Base-by-base conservation (phyloP, 2,888 invertebrate genomes). In the Adineta ricciae region DNA sequence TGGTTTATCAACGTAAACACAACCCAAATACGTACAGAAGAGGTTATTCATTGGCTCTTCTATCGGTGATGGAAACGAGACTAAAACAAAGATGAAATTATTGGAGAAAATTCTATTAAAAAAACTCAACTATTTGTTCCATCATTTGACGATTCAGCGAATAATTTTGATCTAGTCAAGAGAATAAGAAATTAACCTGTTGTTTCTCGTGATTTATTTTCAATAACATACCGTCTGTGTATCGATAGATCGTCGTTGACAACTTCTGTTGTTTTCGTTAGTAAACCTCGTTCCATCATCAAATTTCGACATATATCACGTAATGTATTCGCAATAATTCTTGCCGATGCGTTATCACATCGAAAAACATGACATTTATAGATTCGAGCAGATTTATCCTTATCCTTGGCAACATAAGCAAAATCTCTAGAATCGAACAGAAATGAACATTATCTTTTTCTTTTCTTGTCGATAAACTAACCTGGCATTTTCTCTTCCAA, bases 11-110 rank as follows among this genome's bases (percentile, higher is more conserved):
- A 90, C 90, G 38, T 88, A 86, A 93, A 88, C 87, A 36, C 88
- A 87, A 88, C 97, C 97, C 87, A 97, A 92, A 91, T 97, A 97
- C 89, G 95, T 94, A 87, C 96, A 96, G 88, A 94, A 93, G 86
- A 97, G 93, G 54, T 96, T 93, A 92, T 97, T 96, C 90, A 95
- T 95, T 19, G 97, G 96, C 92, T 97, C 97, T 90, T 97, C 97
- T 95, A 97, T 97, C 8, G 97, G 97, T 49, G 97, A 96, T 27
- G 96, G 96, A 91, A 97, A 96, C 64, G 90, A 89, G 85, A 89
- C 88, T 88, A 24, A 38, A 64, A 32, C 32, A 27, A 1, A 32
- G 27, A 64, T 32, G 2, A n/a, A 56, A 27, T 2, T 56, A 56
- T 8, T 27, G 11, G 2, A 5, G 27, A 7, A 9, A 9, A 16